These are phyloP conservation scores for Lasioglossum malachurum DNA, from an alignment of 2,888 invertebrate species.

Conservation along the genomic window DNA sequence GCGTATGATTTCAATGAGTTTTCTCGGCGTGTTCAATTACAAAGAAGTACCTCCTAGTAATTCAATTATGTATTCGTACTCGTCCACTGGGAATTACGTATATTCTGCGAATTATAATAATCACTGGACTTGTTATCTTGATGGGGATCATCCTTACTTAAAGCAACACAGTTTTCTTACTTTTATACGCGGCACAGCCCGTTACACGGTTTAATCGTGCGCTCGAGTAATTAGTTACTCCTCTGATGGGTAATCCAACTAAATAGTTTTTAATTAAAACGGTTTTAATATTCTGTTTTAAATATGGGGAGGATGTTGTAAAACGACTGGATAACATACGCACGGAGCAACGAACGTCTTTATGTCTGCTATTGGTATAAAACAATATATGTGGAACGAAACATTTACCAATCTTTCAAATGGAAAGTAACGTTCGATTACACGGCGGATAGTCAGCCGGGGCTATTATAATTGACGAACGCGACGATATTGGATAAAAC, in stretches of 20 bases:
- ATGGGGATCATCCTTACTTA: not conserved
- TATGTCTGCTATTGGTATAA: not conserved
- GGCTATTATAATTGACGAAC: slow-evolving; percentile 24
- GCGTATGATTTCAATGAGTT: not conserved
- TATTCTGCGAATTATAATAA: not conserved
- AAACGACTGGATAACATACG: not conserved
- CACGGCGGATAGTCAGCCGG: not conserved
- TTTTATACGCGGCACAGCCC: not conserved
- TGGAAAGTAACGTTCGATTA: slow-evolving; percentile 16
- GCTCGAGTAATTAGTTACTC: no score
- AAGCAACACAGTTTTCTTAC: not conserved
- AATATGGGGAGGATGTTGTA: not conserved
- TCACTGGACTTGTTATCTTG: not conserved
- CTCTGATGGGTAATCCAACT: not conserved
- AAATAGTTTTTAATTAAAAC: not conserved
- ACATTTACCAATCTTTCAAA: not conserved
- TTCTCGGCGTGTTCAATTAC: not conserved
- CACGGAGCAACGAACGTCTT: not conserved
- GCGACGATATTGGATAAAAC: slow-evolving; percentile 45
- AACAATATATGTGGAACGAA: not conserved
- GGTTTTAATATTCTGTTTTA: not conserved
- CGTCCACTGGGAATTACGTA: not conserved
- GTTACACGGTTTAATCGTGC: no score
- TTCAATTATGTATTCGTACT: not conserved
- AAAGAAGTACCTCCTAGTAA: not conserved